These are phyloP conservation scores for Isaurus tuberculatus DNA, from an alignment of 92 coral and sea anemone genomes.

Conservation along the genomic window DNA sequence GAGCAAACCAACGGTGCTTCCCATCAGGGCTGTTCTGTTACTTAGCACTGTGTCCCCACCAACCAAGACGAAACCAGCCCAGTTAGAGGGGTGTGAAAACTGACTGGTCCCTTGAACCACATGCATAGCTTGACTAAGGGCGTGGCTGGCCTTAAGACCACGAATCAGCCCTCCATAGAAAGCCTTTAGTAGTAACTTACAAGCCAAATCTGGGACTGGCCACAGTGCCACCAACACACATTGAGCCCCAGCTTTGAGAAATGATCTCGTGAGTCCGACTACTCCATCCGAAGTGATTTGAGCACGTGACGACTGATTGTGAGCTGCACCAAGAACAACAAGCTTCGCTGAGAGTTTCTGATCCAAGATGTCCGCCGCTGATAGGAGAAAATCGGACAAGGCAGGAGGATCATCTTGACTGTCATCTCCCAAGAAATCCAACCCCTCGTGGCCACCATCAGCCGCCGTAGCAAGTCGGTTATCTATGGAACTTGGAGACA, in stretches of 20 bases:
- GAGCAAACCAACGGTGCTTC: conserved; percentile 80
- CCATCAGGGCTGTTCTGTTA: conserved; percentile 78
- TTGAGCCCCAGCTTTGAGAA: conserved; percentile 90
- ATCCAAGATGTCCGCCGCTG: conserved; percentile 92
- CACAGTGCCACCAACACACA: conserved; percentile 90
- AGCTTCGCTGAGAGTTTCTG: conserved; percentile 85
- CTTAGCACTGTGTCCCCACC: conserved; percentile 88
- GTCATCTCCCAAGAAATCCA: conserved; percentile 77
- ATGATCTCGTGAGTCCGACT: conserved; percentile 91
- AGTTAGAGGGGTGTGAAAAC: conserved; percentile 97
- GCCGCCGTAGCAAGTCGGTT: conserved; percentile 58
- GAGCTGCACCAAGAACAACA: conserved; percentile 93
- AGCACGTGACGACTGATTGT: conserved; percentile 83
- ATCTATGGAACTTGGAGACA: conserved; percentile 77
- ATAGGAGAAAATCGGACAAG: conserved; percentile 88
- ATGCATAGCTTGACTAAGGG: conserved; percentile 96
- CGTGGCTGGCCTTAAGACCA: conserved; percentile 93
- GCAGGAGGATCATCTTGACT: conserved; percentile 87
- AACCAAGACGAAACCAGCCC: conserved; percentile 97
- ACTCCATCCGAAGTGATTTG: conserved; percentile 96
- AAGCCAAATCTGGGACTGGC: conserved; percentile 99
- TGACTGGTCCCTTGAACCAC: conserved; percentile 96
- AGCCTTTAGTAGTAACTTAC: conserved; percentile 90
- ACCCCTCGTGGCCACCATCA: conserved; percentile 69
- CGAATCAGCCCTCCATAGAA: conserved; percentile 91